These are phyloP conservation scores for Drosophila subobscura DNA, from an alignment of 1,140 invertebrate species.

Conservation along the genomic window DNA sequence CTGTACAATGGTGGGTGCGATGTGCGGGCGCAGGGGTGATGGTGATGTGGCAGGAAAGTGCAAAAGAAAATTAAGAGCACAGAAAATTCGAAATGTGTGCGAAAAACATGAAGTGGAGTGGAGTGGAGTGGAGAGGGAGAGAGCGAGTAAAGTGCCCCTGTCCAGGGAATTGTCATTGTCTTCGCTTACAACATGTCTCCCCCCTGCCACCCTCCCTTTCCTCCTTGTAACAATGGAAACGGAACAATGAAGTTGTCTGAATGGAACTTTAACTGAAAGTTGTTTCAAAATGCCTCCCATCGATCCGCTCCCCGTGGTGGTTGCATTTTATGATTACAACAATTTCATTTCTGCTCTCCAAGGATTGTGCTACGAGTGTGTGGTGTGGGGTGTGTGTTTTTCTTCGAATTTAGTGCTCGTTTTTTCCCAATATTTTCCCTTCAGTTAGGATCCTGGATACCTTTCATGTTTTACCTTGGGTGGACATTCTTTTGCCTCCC, in stretches of 20 bases:
- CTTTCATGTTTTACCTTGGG: constrained; percentile 27
- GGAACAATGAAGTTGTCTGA: constrained; percentile 31
- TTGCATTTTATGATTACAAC: constrained; percentile 5
- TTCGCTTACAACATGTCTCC: constrained; percentile 37
- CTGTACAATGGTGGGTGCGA: neutral
- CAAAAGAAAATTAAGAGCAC: constrained; percentile 44
- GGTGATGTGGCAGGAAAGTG: constrained; percentile 6
- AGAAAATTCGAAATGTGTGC: constrained; percentile 52
- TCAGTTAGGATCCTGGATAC: neutral
- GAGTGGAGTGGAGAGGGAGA: neutral
- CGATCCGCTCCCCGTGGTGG: constrained; percentile 2
- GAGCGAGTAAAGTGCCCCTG: neutral
- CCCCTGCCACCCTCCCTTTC: neutral
- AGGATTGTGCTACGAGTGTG: constrained; percentile 1
- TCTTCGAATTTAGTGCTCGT: too few species aligned
- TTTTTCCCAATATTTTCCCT: constrained; percentile 1
- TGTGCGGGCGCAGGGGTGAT: constrained; percentile 8
- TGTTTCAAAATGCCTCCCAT: constrained; percentile 20
- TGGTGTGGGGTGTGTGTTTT: neutral
- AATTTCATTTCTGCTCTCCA: neutral
- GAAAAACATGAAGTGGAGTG: constrained; percentile 21
- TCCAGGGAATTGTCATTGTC: constrained; percentile 53
- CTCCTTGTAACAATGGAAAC: constrained; percentile 5
- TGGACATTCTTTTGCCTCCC: constrained; percentile 15
- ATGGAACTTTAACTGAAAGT: constrained; percentile 19